phyloP scores from a whole-genome alignment of 2,113 vertebrate species.

The Semnornis frantzii region DNA sequence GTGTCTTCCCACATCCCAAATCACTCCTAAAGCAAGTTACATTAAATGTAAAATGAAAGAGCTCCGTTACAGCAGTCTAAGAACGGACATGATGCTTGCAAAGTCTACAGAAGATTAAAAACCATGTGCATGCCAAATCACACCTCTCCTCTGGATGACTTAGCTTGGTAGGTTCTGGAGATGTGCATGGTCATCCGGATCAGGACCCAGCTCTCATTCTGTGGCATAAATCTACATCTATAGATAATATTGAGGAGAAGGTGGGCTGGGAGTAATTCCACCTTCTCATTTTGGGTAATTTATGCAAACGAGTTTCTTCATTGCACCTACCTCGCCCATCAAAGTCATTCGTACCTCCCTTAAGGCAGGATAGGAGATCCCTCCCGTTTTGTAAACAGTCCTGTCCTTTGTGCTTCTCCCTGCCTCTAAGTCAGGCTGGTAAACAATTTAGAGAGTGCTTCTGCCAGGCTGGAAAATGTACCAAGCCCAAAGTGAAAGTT shows the following conservation, averaged over 20 bases:
- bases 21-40: background rate
- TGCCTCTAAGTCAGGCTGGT: background rate
- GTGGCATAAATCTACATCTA: rapidly evolving
- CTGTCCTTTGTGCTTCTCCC: background rate
- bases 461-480: background rate
- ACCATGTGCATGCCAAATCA: rapidly evolving
- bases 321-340: background rate
- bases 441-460: background rate
- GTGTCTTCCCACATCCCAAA: background rate
- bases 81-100: background rate
- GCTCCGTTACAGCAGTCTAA: background rate
- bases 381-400: background rate
- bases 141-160: background rate
- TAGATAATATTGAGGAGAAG: background rate
- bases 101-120: background rate
- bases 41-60: background rate
- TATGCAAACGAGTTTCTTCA: background rate
- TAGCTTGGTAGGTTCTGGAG: background rate
- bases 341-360: background rate
- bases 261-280: background rate
- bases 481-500: too few relatives aligned
- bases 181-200: rapidly evolving
- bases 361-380: background rate
- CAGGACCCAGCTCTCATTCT: background rate
- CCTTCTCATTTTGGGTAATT: background rate